A percentile compares a stretch with the other conserved stretches of the same genome.
Conservation (phyloP, 2,888 invertebrate species). For the Drosophila robusta region DNA sequence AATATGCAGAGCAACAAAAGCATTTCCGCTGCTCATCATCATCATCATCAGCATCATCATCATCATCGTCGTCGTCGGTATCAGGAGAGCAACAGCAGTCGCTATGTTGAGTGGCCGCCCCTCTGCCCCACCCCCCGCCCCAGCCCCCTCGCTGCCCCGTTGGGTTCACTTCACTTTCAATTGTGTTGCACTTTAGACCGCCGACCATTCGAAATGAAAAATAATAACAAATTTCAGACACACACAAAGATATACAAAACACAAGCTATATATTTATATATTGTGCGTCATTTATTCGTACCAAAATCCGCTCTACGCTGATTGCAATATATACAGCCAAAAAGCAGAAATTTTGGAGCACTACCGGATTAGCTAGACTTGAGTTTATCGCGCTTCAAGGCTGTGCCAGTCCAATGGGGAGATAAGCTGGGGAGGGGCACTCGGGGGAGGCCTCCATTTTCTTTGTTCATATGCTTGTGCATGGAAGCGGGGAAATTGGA, state of each 20-base stretch:
- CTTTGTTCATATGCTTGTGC: neutral
- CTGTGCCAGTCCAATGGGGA: neutral
- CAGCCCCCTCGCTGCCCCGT: neutral
- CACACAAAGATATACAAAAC: neutral
- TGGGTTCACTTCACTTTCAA: constrained; percentile 69
- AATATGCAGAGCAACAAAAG: constrained; percentile 60
- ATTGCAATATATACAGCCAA: constrained; percentile 19
- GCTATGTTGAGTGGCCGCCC: constrained; percentile 3
- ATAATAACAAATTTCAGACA: neutral
- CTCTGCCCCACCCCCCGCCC: neutral
- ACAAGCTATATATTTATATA: constrained; percentile 10
- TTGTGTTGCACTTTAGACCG: constrained; percentile 58
- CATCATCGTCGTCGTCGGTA: neutral
- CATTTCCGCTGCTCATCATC: constrained; percentile 65
- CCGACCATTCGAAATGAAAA: constrained; percentile 1
- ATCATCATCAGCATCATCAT: constrained; percentile 15
- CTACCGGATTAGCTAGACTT: no score
- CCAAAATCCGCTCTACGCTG: constrained; percentile 27
- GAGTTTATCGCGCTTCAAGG: constrained; percentile 1
- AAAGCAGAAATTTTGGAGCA: neutral
- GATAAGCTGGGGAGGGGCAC: constrained; percentile 13
- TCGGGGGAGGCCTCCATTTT: neutral
- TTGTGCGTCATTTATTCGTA: constrained; percentile 42
- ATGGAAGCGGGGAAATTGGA: constrained; percentile 10
- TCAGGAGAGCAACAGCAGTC: neutral